Evolutionary conservation across 2,888 invertebrate genomes (phyloP).

Genomic region (Dastarcus helophoroides): DNA sequence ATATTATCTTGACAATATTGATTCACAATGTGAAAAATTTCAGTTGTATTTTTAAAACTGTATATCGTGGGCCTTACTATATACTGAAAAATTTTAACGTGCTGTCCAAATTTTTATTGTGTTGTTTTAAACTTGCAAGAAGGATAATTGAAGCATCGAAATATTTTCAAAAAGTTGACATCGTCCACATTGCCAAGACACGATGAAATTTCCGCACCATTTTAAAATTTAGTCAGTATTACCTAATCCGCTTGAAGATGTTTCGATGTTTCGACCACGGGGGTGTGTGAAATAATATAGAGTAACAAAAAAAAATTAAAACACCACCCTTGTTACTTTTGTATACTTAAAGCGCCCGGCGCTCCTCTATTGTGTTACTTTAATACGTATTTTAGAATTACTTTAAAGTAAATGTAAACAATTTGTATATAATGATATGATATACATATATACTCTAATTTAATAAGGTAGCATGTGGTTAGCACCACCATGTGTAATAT

Average conservation of each 20-base stretch:
- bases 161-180: too few species aligned
- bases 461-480: slow-evolving; percentile 36
- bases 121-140: slow-evolving; percentile 24
- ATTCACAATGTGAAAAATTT: slow-evolving; percentile 39
- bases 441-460: slow-evolving; percentile 35
- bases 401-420: slow-evolving; percentile 37
- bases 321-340: slow-evolving; percentile 23
- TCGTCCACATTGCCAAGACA: too few species aligned
- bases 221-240: too few species aligned
- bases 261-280: too few species aligned
- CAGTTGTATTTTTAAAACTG: slow-evolving; percentile 40
- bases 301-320: too few species aligned
- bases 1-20: slow-evolving; percentile 39
- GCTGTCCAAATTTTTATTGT: slow-evolving; percentile 38
- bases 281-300: too few species aligned
- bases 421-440: slow-evolving; percentile 38
- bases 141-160: too few species aligned
- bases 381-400: slow-evolving; percentile 34
- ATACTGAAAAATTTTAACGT: slow-evolving; percentile 40
- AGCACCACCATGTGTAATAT: slow-evolving; percentile 35
- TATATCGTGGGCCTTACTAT: slow-evolving; percentile 44
- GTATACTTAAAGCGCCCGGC: slow-evolving; percentile 31
- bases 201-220: too few species aligned
- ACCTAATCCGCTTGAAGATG: too few species aligned
- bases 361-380: slow-evolving; percentile 32